Evolutionary conservation across 2,113 vertebrate genomes (phyloP).

Genomic region (Leucoraja erinaceus): DNA sequence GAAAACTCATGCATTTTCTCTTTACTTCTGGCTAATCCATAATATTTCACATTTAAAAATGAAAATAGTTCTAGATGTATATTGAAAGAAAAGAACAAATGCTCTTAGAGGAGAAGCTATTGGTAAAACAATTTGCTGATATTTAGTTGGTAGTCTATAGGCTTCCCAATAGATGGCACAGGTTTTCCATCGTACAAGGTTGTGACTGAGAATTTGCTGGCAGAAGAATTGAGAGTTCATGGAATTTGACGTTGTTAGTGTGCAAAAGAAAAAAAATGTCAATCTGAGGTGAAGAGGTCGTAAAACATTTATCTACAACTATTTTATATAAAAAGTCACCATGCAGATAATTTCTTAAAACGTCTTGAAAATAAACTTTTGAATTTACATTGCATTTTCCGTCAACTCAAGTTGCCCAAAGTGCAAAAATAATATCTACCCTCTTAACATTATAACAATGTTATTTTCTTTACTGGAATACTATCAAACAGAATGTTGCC

Average conservation of each 20-base stretch:
- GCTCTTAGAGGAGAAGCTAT: no score
- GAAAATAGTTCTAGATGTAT: no score
- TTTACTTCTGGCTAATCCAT: neutral
- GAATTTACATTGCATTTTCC: neutral
- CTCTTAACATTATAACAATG: no score
- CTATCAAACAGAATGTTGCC: no score
- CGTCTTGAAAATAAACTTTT: neutral
- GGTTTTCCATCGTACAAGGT: conserved; percentile 7
- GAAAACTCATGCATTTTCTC: neutral
- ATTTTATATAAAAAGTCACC: neutral
- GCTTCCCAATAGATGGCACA: conserved; percentile 15
- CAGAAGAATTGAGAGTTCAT: neutral
- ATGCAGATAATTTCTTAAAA: neutral
- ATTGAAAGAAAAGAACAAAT: no score
- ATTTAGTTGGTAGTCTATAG: neutral
- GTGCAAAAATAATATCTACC: no score
- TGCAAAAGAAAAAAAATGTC: neutral
- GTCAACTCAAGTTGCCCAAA: neutral
- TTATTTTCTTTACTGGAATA: no score
- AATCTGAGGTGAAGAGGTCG: neutral
- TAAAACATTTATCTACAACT: neutral
- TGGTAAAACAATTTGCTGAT: neutral
- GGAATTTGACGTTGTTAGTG: neutral
- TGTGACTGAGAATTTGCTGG: neutral
- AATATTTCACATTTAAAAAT: no score